Evolutionary conservation across 2,888 invertebrate species (phyloP).

Genomic region (Epirrhoe tristata): DNA sequence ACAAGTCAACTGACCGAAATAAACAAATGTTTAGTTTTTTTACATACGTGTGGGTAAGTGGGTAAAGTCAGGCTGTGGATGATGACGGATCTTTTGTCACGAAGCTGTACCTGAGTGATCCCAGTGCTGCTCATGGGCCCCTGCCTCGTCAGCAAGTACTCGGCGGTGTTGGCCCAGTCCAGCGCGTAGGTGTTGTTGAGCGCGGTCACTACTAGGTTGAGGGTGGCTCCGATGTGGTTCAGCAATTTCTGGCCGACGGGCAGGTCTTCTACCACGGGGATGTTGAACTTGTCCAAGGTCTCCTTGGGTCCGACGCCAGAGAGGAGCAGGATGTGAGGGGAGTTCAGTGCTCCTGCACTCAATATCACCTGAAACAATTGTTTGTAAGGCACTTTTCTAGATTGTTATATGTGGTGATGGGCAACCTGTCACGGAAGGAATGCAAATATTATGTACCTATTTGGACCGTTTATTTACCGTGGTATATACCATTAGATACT

Average conservation of each 20-base stretch:
- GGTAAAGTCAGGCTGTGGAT: too few relatives aligned
- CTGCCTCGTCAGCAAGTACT: slow-evolving; percentile 81
- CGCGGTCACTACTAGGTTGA: slow-evolving; percentile 77
- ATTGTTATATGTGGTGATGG: not conserved
- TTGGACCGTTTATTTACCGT: too few relatives aligned
- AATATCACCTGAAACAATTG: slow-evolving; percentile 76
- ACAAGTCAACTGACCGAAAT: too few relatives aligned
- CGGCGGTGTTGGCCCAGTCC: slow-evolving; percentile 84
- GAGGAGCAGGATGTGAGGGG: slow-evolving; percentile 86
- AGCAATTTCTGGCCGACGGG: slow-evolving; percentile 87
- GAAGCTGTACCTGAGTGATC: slow-evolving; percentile 81
- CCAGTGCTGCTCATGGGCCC: slow-evolving; percentile 88
- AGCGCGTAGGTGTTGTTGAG: slow-evolving; percentile 77
- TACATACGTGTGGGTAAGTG: too few relatives aligned
- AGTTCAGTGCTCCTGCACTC: slow-evolving; percentile 87
- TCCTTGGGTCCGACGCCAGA: slow-evolving; percentile 87
- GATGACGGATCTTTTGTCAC: too few relatives aligned
- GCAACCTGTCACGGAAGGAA: too few relatives aligned
- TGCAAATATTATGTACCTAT: too few relatives aligned
- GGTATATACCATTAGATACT: too few relatives aligned
- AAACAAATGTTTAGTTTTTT: too few relatives aligned
- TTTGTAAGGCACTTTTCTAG: not conserved
- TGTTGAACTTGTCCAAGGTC: slow-evolving; percentile 77
- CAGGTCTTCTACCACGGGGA: slow-evolving; percentile 84
- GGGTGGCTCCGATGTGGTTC: slow-evolving; percentile 87